These are phyloP conservation scores for Drepana falcataria DNA, from an alignment of 2,888 invertebrate species.

Conservation along the genomic window DNA sequence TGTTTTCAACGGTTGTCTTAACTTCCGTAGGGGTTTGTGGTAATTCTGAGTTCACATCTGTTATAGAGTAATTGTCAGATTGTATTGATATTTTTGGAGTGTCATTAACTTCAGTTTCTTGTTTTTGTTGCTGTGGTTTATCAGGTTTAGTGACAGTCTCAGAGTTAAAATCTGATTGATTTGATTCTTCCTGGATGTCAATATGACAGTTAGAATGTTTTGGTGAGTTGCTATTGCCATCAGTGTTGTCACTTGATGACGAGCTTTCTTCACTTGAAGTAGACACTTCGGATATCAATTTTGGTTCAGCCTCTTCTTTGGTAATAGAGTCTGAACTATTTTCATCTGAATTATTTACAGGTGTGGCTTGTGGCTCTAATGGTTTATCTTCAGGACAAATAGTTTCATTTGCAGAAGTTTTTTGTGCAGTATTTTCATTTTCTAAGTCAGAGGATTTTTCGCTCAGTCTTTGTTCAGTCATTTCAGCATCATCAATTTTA, in stretches of 20 bases:
- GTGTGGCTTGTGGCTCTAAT: constrained; percentile 29
- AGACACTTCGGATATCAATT: constrained; percentile 54
- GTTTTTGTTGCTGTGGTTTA: constrained; percentile 20
- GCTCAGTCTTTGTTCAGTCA: constrained; percentile 57
- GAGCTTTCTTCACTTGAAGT: constrained; percentile 70
- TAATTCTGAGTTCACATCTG: constrained; percentile 63
- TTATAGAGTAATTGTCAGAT: constrained; percentile 61
- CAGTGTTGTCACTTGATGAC: constrained; percentile 68
- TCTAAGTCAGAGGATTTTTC: constrained; percentile 39
- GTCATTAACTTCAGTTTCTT: constrained; percentile 22
- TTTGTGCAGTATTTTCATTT: constrained; percentile 16
- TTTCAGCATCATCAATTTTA: constrained; percentile 65
- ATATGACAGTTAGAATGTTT: constrained; percentile 48
- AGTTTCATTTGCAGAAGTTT: constrained; percentile 23
- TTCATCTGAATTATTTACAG: constrained; percentile 36
- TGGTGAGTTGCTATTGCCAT: constrained; percentile 68
- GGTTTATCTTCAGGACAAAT: constrained; percentile 28
- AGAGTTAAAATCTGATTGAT: constrained; percentile 31
- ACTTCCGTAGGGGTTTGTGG: constrained; percentile 34
- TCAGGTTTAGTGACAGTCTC: constrained; percentile 27
- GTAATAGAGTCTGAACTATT: constrained; percentile 55
- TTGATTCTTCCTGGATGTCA: constrained; percentile 48
- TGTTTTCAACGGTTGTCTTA: constrained; percentile 12
- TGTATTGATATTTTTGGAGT: constrained; percentile 37
- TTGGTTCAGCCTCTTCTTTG: constrained; percentile 56